Evolutionary conservation across 2,797 vertebrate genomes (phyloP), one percentile per base, ranked within the genome.

Genomic region (Phyllotis vaccarum): DNA sequence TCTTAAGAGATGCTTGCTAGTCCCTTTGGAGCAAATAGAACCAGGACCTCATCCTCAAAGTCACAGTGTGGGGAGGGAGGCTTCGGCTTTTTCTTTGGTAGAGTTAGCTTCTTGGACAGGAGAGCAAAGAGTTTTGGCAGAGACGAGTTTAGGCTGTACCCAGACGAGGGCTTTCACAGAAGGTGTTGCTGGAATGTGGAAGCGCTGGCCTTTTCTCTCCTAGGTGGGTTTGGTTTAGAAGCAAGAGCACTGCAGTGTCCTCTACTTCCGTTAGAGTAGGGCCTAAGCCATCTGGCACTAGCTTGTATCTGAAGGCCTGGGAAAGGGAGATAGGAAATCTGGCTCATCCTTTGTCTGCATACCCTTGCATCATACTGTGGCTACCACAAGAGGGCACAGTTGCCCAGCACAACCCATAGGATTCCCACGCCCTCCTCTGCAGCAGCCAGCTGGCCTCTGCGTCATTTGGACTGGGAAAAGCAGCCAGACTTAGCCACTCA

Each of bases 381-480:
- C 6, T 1, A 49, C 97, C 97, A 95, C 95, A 10, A 96, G 97
- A 92, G 97, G 95, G 96, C 22, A 37, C 29, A 2, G 40, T 95
- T 88, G 94, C 74, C 94, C 85, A 85, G 70, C 87, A 37, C 87
- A 96, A 97, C 85, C 78, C 24, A 14, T 66, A 7, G 0, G 34
- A 43, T 81, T 74, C 92, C 88, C 95, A 70, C 83, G 54, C 92
- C 94, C 83, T 95, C 37, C n/a, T 56, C 29, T 62, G 2, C 19
- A 5, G 37, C 37, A 0, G 22, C 82, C 76, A 5, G 52, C 37
- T 4, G 7, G 31, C 56, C 37, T 40, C 88, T 14, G 76, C 31
- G 0, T 60, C 80, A 34, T 78, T 14, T 0, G n/a, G 14, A n/a
- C 31, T 75, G 37, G 6, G 66, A 86, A 66, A 78, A 31, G 54